Base-by-base conservation (phyloP, 2,797 vertebrate genomes). In the Rhabdophis nuchalis region DNA sequence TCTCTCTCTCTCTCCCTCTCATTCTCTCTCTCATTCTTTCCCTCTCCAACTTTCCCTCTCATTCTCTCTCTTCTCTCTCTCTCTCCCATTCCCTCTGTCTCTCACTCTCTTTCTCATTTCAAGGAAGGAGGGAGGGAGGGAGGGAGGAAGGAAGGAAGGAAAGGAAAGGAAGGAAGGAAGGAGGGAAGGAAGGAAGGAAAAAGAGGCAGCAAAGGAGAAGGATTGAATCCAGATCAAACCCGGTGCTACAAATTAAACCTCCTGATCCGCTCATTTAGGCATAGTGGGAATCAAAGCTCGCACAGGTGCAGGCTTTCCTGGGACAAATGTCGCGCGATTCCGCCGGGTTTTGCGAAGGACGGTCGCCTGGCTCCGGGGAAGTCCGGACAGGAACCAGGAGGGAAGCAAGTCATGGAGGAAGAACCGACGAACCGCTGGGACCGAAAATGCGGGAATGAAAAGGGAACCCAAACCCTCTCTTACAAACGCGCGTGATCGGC, bases 341-440 rank as follows among this genome's bases (percentile, higher is more conserved):
- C 12, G 11, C 4, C 60, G 27, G 60, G 27, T 4, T 68, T 32
- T 12, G 29, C 5, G 61, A 32, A n/a, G 29, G 61, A 68, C 61
- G 1, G 29, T 16, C 61, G 61, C 12, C 29, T n/a, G 61, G 29
- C 61, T 68, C 61, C 61, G 12, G 29, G 5, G 29, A 29, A 64
- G 5, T 6, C 61, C 13, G 32, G 32, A 10, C 68, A 9, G 68
- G 68, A 77, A 41, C 64, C 8, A 36, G 8, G 36, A 41, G 68
- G 32, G 68, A 77, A 77, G 18, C 18, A 23, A 23, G 18, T 23
- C 32, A 41, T 4, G 18, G 18, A 20, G 68, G 68, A 41, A 41
- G 7, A 32, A 36, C 2, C 2, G 18, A 20, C 2, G 2, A 16
- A 8, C 5, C 14, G 5, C 0, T 8, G 32, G 68, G 7, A 41